Conservation (phyloP, 2,797 vertebrate species). For the Aselliscus stoliczkanus region DNA sequence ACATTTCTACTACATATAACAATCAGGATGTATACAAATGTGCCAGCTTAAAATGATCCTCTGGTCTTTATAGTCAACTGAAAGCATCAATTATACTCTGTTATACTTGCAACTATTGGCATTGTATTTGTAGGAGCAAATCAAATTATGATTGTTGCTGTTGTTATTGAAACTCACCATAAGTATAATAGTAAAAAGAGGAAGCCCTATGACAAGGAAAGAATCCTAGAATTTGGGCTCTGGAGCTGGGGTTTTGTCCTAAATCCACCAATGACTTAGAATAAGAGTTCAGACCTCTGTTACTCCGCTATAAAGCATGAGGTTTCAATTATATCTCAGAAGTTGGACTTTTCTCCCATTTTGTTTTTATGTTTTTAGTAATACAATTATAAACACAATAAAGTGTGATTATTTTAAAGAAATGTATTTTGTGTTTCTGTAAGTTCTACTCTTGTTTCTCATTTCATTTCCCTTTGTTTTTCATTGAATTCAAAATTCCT, state of each 20-base stretch:
- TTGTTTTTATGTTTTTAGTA: neutral
- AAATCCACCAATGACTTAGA: neutral
- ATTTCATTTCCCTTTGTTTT: neutral
- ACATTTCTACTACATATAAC: neutral
- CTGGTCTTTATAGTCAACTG: neutral
- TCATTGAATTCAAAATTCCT: neutral
- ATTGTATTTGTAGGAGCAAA: neutral
- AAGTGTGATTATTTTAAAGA: neutral
- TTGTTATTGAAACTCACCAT: neutral
- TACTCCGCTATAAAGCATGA: neutral
- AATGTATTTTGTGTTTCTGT: neutral
- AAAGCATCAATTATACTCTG: neutral
- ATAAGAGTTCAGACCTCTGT: neutral
- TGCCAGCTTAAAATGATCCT: neutral
- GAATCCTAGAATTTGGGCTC: neutral
- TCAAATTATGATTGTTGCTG: neutral
- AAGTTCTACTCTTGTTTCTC: neutral
- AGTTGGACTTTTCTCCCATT: neutral
- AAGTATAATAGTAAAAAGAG: neutral
- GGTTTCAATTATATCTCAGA: neutral
- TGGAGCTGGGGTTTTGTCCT: neutral
- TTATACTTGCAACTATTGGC: neutral
- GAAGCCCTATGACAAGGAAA: neutral
- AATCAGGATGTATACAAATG: neutral
- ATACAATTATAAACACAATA: neutral